Percentiles rank a stretch among this genome's conserved stretches.
phyloP scores from a whole-genome alignment of 92 coral and sea anemone genomes.

The Zoanthus solanderi region DNA sequence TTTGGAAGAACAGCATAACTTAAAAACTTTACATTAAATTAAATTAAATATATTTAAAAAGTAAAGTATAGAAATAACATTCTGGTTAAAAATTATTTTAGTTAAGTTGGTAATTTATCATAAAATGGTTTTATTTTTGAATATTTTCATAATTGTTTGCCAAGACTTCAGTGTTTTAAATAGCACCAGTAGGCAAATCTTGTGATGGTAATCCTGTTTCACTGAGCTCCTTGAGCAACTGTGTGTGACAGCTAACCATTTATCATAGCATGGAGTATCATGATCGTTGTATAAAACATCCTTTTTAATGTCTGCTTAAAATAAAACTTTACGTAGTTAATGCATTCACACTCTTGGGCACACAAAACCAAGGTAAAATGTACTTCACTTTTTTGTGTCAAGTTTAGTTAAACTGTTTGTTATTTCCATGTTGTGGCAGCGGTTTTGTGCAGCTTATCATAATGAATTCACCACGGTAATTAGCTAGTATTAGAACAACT shows the following conservation, averaged over 20 bases:
- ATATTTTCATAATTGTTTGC: no score
- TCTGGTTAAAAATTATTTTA: no score
- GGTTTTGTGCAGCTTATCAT: not conserved
- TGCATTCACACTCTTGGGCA: not conserved
- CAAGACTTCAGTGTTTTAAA: not conserved
- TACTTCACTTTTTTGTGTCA: no score
- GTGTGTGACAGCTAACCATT: conserved; percentile 32
- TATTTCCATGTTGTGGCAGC: not conserved
- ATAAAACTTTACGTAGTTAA: not conserved
- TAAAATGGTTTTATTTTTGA: no score
- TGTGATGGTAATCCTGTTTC: not conserved
- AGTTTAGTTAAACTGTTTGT: no score
- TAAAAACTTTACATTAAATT: no score
- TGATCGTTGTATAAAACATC: not conserved
- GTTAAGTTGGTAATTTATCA: no score
- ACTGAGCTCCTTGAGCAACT: conserved; percentile 19
- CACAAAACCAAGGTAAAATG: no score
- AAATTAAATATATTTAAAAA: no score
- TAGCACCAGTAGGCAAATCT: conserved; percentile 29
- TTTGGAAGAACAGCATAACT: no score
- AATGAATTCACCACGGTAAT: not conserved
- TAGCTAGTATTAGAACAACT: not conserved
- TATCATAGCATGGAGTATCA: conserved; percentile 33
- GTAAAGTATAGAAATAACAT: no score
- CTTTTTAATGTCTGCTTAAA: not conserved